These are phyloP conservation scores for Gymnoscopelus braueri DNA, from an alignment of 2,797 vertebrate genomes.

Conservation along the genomic window DNA sequence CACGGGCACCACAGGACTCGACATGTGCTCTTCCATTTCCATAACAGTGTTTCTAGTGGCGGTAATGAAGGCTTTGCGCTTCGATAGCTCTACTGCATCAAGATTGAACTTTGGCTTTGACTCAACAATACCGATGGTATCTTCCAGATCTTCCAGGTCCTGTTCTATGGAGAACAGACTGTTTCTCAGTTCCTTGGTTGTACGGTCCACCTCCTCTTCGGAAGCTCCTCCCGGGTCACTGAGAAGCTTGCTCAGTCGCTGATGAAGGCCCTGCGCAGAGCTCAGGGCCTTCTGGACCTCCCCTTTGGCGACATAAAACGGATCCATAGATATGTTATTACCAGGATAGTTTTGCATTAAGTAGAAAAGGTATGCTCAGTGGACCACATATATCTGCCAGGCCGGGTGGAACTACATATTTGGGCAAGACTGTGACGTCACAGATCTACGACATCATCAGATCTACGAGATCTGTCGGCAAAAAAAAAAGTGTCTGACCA, in stretches of 20 bases:
- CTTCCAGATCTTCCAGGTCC: slow-evolving; percentile 97
- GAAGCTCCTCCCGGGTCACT: slow-evolving; percentile 88
- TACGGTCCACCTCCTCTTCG: slow-evolving; percentile 97
- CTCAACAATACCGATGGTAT: slow-evolving; percentile 47
- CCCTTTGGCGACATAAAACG: too few species aligned
- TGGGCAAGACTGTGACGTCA: too few species aligned
- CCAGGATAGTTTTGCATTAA: too few species aligned
- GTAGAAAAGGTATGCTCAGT: too few species aligned
- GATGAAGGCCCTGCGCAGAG: too few species aligned
- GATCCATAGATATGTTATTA: too few species aligned
- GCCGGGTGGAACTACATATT: too few species aligned
- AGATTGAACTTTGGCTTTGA: slow-evolving; percentile 76
- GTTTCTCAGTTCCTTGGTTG: slow-evolving; percentile 97
- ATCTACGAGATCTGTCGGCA: too few species aligned
- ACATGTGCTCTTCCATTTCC: slow-evolving; percentile 99
- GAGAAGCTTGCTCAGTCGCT: slow-evolving; percentile 68
- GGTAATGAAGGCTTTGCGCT: slow-evolving; percentile 95
- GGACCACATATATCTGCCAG: too few species aligned
- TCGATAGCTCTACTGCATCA: slow-evolving; percentile 87
- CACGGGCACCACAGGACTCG: slow-evolving; percentile 70
- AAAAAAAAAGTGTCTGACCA: too few species aligned
- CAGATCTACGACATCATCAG: too few species aligned
- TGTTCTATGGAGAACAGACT: slow-evolving; percentile 97
- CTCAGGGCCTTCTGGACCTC: too few species aligned
- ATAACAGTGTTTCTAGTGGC: slow-evolving; percentile 90